phyloP scores from a whole-genome alignment of 2,113 vertebrate species.

The Pavo muticus region DNA sequence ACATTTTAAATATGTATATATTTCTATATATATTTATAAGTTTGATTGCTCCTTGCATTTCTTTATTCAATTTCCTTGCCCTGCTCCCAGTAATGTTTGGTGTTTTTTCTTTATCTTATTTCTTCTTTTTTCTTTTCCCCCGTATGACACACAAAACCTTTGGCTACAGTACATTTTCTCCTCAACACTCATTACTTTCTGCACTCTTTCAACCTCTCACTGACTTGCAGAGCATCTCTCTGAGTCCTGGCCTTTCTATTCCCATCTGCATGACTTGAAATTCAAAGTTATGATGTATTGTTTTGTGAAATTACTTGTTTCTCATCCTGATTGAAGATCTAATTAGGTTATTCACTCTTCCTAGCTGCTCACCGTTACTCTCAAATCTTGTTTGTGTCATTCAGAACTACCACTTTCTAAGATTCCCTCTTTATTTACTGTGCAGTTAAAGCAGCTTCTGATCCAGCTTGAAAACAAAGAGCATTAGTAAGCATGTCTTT shows the following conservation, averaged over 20 bases:
- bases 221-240: not conserved
- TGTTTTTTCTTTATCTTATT: no score
- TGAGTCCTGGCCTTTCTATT: not conserved
- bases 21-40: no score
- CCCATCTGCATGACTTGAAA: not conserved
- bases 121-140: not conserved
- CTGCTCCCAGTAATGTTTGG: not conserved
- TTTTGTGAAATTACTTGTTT: not conserved
- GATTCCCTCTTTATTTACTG: not conserved
- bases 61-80: not conserved
- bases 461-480: not conserved
- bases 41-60: not conserved
- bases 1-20: no score
- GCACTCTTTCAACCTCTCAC: not conserved
- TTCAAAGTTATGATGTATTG: not conserved
- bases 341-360: conserved; percentile 1
- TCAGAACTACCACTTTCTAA: not conserved
- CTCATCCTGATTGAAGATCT: not conserved
- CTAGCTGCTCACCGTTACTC: not conserved
- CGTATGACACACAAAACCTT: not conserved
- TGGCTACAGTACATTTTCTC: not conserved
- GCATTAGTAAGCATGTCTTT: not conserved
- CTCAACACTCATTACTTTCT: not conserved
- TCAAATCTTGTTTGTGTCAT: not conserved
- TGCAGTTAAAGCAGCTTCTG: not conserved